phyloP scores from a whole-genome alignment of 1,140 invertebrate species.

The Geopemphigus sp. region DNA sequence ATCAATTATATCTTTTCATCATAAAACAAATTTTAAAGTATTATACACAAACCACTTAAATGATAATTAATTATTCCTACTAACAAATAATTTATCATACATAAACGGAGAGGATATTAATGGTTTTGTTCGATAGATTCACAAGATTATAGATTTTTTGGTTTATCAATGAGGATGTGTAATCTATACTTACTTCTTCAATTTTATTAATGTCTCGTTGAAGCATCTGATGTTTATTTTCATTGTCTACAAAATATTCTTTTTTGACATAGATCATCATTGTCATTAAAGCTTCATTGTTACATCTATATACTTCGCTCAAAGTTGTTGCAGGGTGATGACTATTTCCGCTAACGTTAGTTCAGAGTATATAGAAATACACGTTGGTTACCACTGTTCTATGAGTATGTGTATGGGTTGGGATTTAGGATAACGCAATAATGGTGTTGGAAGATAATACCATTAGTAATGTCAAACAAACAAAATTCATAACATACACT shows the following conservation, averaged over 20 bases:
- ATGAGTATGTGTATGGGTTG: background rate
- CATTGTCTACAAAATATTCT: background rate
- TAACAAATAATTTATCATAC: too few relatives aligned
- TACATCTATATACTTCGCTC: background rate
- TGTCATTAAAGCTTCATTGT: background rate
- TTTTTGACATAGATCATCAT: conserved; percentile 26
- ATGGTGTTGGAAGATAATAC: too few relatives aligned
- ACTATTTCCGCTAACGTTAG: background rate
- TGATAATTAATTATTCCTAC: too few relatives aligned
- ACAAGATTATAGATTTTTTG: too few relatives aligned
- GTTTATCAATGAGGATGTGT: too few relatives aligned
- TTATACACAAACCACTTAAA: too few relatives aligned
- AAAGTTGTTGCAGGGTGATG: background rate
- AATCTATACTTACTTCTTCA: conserved; percentile 6
- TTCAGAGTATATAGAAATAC: background rate
- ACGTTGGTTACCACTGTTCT: background rate
- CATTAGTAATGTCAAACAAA: too few relatives aligned
- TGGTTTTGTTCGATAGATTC: too few relatives aligned
- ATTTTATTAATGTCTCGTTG: background rate
- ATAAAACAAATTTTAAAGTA: too few relatives aligned
- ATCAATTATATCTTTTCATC: too few relatives aligned
- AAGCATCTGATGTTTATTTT: background rate
- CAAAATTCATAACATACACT: too few relatives aligned
- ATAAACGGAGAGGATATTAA: too few relatives aligned
- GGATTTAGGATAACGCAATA: background rate